Base-by-base conservation (phyloP, 2,113 vertebrate genomes). In the Numenius arquata region DNA sequence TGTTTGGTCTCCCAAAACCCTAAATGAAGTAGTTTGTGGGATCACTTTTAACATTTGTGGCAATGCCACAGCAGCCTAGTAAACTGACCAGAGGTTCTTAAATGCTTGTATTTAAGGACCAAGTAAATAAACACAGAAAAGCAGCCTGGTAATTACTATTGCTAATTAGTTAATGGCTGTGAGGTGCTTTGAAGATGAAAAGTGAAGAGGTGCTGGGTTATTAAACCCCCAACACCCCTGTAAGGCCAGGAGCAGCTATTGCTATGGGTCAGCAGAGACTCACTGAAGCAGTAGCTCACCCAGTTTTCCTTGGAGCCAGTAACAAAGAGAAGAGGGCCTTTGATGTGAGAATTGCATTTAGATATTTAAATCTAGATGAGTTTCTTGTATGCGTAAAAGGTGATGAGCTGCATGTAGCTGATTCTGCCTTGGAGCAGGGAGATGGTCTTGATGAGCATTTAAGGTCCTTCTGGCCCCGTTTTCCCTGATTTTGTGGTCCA, bases 101-200 rank as follows among this genome's bases (percentile, higher is more conserved):
- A 72, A 78, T 0, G 1, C 45, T 63, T 6, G 2, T 67, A 21
- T 59, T 73, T 76, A 71, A 53, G 76, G 25, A 62, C 83, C 41
- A 53, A 62, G 66, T 40, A 68, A 92, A 90, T 58, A 83, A 80
- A 85, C 41, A n/a, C 1, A 2, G 29, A 67, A 93, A 11, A 91
- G 66, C 53, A 76, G 61, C 62, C 53, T 90, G 4, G 0, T 96
- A 75, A 95, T 94, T 94, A 25, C 59, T 76, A 2, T 40, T 91
- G 87, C 77, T 92, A 95, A 95, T 96, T 89, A 93, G 53, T 70
- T 91, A 88, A 95, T 94, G 77, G 59, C 36, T 26, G 67, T 41
- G 85, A 80, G 55, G 36, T 93, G 62, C 93, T 95, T 93, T 96
- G 88, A 95, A 96, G 91, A 90, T 83, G 59, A 85, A 61, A 88